These are phyloP conservation scores for Cheiracanthium punctorium DNA, from an alignment of 2,888 invertebrate species.

Conservation along the genomic window DNA sequence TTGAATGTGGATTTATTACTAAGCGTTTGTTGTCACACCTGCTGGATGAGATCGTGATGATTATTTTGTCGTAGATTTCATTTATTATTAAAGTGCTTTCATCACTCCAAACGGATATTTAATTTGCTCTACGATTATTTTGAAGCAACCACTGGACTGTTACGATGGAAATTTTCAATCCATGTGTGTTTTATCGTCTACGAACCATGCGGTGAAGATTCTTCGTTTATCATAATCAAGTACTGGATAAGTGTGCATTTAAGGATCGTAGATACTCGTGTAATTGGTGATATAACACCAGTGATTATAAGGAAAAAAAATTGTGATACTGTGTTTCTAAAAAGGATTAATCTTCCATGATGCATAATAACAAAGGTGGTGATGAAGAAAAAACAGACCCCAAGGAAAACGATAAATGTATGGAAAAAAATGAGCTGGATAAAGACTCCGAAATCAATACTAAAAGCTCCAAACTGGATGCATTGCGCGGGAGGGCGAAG, in stretches of 20 bases:
- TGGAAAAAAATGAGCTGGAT: constrained; percentile 64
- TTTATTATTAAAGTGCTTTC: neutral
- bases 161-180: constrained; percentile 9
- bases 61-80: neutral
- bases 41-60: neutral
- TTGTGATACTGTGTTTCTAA: neutral
- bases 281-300: neutral
- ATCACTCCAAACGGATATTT: neutral
- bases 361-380: constrained; percentile 54
- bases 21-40: too few relatives aligned
- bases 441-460: constrained; percentile 51
- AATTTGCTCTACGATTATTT: neutral
- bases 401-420: constrained; percentile 70
- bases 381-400: constrained; percentile 70
- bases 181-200: constrained; percentile 27
- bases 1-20: too few relatives aligned
- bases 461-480: constrained; percentile 46
- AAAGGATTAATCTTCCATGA: constrained; percentile 6
- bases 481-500: constrained; percentile 57
- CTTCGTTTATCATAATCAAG: too few relatives aligned
- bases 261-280: neutral
- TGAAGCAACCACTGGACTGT: neutral
- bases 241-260: constrained; percentile 9
- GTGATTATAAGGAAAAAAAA: too few relatives aligned
- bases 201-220: constrained; percentile 16